Evolutionary conservation across 2,888 invertebrate genomes (phyloP), one percentile per base, ranked within the genome.

Genomic region (Theretra japonica): DNA sequence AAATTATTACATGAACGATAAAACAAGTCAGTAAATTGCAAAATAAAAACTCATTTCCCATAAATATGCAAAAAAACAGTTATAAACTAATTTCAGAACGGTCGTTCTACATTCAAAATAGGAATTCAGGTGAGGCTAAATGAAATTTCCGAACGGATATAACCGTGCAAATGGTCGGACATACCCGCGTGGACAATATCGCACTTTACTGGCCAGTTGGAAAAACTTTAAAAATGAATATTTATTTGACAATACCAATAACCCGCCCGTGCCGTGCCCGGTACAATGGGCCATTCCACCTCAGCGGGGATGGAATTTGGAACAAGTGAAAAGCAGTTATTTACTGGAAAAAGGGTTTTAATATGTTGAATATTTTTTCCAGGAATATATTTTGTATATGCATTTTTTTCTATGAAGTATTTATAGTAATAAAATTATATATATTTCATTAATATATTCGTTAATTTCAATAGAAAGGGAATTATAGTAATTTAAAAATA

Each of bases 181-280:
- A 11, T n/a, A n/a, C 33, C 57, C n/a, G 57, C 48, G 53, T 68
- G 25, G 25, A 53, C 17, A 53, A 53, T 53, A 53, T 53, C 19
- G 19, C n/a, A 53, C n/a, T 33, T 50, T 21, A 48, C 48, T 48
- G 41, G 48, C 62, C 62, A 65, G 62, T 65, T 65, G 65, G 23
- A 65, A 65, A 68, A 41, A 21, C 62, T n/a, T 65, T 65, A 65
- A 83, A 88, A 82, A 86, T 86, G 83, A 84, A 85, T 86, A 88
- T 89, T 87, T 88, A 86, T 86, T 79, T 75, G 77, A 79, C 79
- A 82, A 78, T 83, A 82, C 81, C 83, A 86, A 88, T 87, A 87
- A 86, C 82, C 82, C 79, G 75, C 75, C 74, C 77, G 75, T 73
- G 75, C 73, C 73, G 75, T 65, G 65, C 65, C 53, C n/a, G 65